Evolutionary conservation across 2,888 invertebrate species (phyloP).

Genomic region (Erpobdella octoculata): DNA sequence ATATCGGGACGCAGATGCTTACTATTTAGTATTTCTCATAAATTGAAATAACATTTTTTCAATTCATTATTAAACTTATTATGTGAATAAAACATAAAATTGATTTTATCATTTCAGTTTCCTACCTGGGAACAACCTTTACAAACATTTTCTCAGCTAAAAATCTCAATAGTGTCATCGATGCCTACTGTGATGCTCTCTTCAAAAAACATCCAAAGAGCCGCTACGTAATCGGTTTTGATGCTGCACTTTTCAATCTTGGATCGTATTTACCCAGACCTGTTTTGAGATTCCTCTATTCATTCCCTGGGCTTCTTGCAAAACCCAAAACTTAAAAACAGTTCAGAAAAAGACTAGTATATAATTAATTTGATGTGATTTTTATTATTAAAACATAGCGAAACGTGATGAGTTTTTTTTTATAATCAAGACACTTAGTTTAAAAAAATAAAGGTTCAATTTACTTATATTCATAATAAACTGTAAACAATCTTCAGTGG

Average conservation of each 20-base stretch:
- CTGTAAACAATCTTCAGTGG: too few relatives aligned
- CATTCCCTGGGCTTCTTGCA: not conserved
- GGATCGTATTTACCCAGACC: conserved; percentile 1
- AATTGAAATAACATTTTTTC: not conserved
- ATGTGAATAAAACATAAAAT: not conserved
- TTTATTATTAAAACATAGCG: too few relatives aligned
- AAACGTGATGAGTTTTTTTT: too few relatives aligned
- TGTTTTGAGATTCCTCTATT: not conserved
- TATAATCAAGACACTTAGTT: too few relatives aligned
- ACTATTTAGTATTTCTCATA: too few relatives aligned
- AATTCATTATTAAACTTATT: not conserved
- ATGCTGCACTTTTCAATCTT: conserved; percentile 3
- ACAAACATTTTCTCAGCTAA: not conserved
- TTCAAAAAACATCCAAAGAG: conserved; percentile 16
- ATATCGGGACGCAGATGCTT: too few relatives aligned
- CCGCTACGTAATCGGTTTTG: conserved; percentile 18
- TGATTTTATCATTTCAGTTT: conserved; percentile 15
- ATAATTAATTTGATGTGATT: too few relatives aligned
- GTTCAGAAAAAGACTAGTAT: not conserved
- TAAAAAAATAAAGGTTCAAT: too few relatives aligned
- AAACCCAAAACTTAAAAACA: not conserved
- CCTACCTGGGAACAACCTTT: conserved; percentile 2
- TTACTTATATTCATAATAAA: too few relatives aligned
- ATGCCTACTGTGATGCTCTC: conserved; percentile 28
- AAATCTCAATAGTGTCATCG: conserved; percentile 17